phyloP scores from a whole-genome alignment of 2,888 invertebrate genomes.

The Oscheius sp. region DNA sequence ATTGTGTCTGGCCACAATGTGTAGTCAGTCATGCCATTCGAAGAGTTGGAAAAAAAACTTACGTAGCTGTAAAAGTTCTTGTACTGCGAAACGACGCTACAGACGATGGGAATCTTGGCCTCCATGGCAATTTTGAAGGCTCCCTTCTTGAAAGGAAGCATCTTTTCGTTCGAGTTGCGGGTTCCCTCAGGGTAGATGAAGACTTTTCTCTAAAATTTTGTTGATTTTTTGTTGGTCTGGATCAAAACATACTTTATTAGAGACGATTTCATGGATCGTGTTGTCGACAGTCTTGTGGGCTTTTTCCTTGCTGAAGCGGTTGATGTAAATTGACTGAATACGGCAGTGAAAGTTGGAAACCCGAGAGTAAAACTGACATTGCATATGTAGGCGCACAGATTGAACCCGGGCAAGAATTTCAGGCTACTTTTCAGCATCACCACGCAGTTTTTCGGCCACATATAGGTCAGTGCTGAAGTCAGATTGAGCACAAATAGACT shows the following conservation, averaged over 20 bases:
- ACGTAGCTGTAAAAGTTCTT: conserved; percentile 77
- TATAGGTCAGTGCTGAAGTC: conserved; percentile 59
- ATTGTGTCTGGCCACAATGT: too few species aligned
- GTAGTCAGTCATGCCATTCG: too few species aligned
- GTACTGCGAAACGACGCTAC: conserved; percentile 89
- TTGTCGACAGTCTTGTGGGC: conserved; percentile 61
- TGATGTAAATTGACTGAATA: conserved; percentile 57
- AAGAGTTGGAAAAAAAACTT: conserved; percentile 7
- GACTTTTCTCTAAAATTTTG: conserved; percentile 78
- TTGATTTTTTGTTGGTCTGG: not conserved
- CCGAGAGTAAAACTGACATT: conserved; percentile 34
- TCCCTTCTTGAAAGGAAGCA: conserved; percentile 95
- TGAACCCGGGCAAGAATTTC: conserved; percentile 70
- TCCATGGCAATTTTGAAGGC: conserved; percentile 88
- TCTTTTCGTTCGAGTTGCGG: conserved; percentile 83
- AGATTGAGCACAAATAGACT: too few species aligned
- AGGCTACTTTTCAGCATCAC: conserved; percentile 70
- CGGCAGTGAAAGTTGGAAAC: too few species aligned
- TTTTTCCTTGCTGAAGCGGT: conserved; percentile 58
- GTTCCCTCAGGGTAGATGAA: conserved; percentile 97
- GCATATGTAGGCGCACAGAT: conserved; percentile 64
- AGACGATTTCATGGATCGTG: conserved; percentile 50
- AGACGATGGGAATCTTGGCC: conserved; percentile 82
- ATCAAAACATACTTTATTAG: conserved; percentile 47
- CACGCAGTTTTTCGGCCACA: conserved; percentile 69